Evolutionary conservation across 2,797 vertebrate species (phyloP), one percentile per base, ranked within the genome.

Genomic region (Chromis chromis): DNA sequence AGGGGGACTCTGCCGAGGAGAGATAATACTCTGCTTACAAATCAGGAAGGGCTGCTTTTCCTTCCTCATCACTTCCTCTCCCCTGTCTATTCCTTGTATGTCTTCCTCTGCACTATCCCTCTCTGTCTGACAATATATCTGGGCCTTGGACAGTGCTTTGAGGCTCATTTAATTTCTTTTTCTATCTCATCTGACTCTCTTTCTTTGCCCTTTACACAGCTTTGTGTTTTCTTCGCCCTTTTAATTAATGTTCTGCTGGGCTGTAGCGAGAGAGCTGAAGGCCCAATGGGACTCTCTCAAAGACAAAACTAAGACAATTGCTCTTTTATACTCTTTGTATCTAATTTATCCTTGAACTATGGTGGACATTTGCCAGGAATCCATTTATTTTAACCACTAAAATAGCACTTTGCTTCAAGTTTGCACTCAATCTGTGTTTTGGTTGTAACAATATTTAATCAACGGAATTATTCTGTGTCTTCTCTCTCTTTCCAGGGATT

Each of bases 401-500:
- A 82, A 74, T 70, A 77, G 53, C 44, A 50, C 57, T 54, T 64
- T 60, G 69, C 54, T 54, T 61, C 28, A 53, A 48, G 48, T 83
- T 56, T 65, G 28, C 53, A 46, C 14, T 56, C 21, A 8, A 28
- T 77, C 24, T 60, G 46, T 59, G 5, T 33, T 70, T 4, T 49
- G 33, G 13, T 33, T 0, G 6, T 79, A 54, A 83, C 33, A 78
- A 74, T 72, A 75, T 82, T 73, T 57, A 76, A 74, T 76, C 25
- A 7, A 14, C 63, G 24, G 53, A 75, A 4, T 64, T 52, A 65
- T 70, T 73, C 54, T 69, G 0, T 62, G 17, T 88, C 42, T 69
- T 40, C 25, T 83, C 48, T 1, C 87, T 76, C 90, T 79, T 92
- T 93, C 65, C 89, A 99, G 98, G 98, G 75, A 99, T 99, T 87